Percentiles rank a stretch among this genome's conserved stretches.
Evolutionary conservation across 2,797 vertebrate genomes (phyloP).

Genomic region (Xenopus petersii): DNA sequence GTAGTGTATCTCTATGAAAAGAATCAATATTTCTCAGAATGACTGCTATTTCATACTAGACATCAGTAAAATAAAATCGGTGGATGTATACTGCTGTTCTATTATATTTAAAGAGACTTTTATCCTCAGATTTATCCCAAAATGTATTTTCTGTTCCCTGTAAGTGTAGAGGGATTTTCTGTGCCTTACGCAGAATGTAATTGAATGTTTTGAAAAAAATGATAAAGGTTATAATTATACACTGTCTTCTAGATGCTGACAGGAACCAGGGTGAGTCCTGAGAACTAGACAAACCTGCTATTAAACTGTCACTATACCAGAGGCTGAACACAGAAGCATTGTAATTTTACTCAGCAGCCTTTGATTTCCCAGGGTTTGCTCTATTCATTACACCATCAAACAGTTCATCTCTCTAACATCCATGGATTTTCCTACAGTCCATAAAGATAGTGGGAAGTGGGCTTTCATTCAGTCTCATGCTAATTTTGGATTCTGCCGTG

Average conservation of each 20-base stretch:
- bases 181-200: constrained; percentile 46
- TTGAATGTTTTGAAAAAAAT: constrained; percentile 56
- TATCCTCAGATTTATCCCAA: neutral
- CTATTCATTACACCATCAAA: constrained; percentile 20
- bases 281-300: constrained; percentile 54
- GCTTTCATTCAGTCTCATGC: constrained; percentile 17
- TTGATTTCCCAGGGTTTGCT: constrained; percentile 50
- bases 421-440: neutral
- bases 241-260: constrained; percentile 58
- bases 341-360: constrained; percentile 57
- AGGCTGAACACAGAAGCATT: constrained; percentile 52
- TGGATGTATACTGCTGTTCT: neutral
- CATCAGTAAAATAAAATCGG: no score
- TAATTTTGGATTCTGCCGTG: neutral
- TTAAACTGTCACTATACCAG: constrained; percentile 65
- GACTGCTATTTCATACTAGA: no score
- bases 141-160: constrained; percentile 55
- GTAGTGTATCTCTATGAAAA: no score
- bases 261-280: constrained; percentile 52
- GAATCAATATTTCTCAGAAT: no score
- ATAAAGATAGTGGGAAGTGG: constrained; percentile 2
- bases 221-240: constrained; percentile 66
- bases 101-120: neutral
- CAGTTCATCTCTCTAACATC: neutral
- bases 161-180: constrained; percentile 58